These are phyloP conservation scores for Parnassius smintheus DNA, from an alignment of 2,888 invertebrate species.

Conservation along the genomic window DNA sequence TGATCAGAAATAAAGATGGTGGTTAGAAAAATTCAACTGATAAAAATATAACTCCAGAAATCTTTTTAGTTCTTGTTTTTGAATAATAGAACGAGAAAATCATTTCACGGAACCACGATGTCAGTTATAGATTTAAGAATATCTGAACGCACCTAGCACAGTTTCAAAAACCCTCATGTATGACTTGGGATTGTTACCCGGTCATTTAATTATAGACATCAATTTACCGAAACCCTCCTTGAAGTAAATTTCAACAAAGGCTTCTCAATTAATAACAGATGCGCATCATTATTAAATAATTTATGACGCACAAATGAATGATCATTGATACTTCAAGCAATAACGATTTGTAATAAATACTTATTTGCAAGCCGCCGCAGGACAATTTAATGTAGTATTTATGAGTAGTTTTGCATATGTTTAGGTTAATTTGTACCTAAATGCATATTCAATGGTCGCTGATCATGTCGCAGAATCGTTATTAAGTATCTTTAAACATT, in stretches of 20 bases:
- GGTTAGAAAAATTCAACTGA: no score
- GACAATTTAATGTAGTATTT: conserved; percentile 9
- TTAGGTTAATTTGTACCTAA: conserved; percentile 5
- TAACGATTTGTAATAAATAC: background rate
- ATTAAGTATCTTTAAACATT: conserved; percentile 6
- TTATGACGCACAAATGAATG: background rate
- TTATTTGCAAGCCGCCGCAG: background rate
- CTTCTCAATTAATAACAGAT: background rate
- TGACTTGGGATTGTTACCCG: no score
- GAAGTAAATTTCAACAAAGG: background rate
- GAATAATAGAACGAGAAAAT: no score
- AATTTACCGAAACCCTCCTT: background rate
- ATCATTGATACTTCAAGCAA: background rate
- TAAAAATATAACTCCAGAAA: no score
- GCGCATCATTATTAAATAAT: background rate
- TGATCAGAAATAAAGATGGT: no score
- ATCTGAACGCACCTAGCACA: no score
- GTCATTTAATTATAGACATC: background rate
- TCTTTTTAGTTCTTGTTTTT: no score
- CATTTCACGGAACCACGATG: no score
- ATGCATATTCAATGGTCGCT: conserved; percentile 7
- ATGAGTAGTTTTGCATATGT: conserved; percentile 7
- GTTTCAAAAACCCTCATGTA: no score
- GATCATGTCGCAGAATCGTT: conserved; percentile 7
- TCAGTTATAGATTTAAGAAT: no score